Conservation (phyloP, 2,888 invertebrate species). For the Callyntrura sp. region DNA sequence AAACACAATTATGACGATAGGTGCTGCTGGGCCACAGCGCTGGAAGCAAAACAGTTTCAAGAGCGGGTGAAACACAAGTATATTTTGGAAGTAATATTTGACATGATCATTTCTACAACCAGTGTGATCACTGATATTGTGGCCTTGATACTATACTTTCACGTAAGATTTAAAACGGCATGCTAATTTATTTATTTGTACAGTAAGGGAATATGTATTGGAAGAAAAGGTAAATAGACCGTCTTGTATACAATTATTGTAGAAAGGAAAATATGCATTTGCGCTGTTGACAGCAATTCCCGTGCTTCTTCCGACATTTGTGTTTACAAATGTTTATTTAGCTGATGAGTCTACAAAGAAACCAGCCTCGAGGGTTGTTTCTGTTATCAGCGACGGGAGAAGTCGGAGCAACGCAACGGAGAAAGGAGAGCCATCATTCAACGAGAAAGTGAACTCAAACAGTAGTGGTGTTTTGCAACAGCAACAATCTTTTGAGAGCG, state of each 20-base stretch:
- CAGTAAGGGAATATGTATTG: too few species aligned
- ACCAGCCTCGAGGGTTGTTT: not conserved
- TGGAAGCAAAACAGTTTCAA: slow-evolving; percentile 78
- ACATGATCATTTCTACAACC: slow-evolving; percentile 75
- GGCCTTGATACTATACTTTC: slow-evolving; percentile 72
- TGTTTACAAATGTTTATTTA: slow-evolving; percentile 83
- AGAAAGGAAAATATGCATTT: slow-evolving; percentile 74
- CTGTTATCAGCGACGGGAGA: slow-evolving; percentile 57
- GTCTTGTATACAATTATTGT: slow-evolving; percentile 9
- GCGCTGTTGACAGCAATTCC: slow-evolving; percentile 79
- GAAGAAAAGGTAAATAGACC: too few species aligned
- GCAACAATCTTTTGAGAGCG: too few species aligned
- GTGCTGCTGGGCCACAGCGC: slow-evolving; percentile 79
- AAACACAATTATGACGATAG: not conserved
- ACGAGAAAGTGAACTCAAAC: slow-evolving; percentile 3
- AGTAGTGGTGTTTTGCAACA: too few species aligned
- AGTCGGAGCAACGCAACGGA: slow-evolving; percentile 45
- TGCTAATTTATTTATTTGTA: too few species aligned
- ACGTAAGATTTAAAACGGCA: slow-evolving; percentile 69
- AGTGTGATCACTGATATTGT: slow-evolving; percentile 81
- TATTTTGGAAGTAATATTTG: slow-evolving; percentile 80
- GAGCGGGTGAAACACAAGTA: slow-evolving; percentile 68
- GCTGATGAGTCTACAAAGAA: slow-evolving; percentile 65
- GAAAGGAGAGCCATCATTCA: slow-evolving; percentile 12
- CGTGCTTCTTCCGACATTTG: slow-evolving; percentile 80